Base-by-base conservation (phyloP, 2,797 vertebrate genomes). In the Rhynchonycteris naso region DNA sequence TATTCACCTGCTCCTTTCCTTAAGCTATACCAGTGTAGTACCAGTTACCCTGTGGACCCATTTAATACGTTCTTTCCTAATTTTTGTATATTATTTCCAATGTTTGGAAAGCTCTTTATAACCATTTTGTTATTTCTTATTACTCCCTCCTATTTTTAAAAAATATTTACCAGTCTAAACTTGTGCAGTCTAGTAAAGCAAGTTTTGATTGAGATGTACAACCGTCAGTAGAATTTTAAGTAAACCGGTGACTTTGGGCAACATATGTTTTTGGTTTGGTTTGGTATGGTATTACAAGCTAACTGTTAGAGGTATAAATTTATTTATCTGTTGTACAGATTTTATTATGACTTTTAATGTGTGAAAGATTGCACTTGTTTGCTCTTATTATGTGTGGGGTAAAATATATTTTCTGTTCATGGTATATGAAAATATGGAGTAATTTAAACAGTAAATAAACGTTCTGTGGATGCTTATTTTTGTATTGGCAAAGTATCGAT, bases 271-370 rank as follows among this genome's bases (percentile, higher is more conserved):
- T 91, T 97, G 52, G 30, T 93, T 97, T 94, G 83, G 78, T 92
- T 97, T 94, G 85, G 78, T 96, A 97, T 96, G 90, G 92, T 96
- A 97, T 98, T 97, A 97, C 96, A 96, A 96, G 88, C 65, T 96
- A 96, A 97, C 91, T 98, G 81, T 97, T 98, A 97, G 97, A 98
- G 96, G 98, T 98, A 97, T 68, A 96, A 96, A 78, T 97, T 98
- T 98, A 98, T 98, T 98, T 98, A 98, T 98, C 97, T 98, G 97
- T 98, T 98, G 98, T 98, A 98, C 98, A 98, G 97, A 98, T 97
- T 98, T 95, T 96, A 96, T 98, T 98, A 97, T 98, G 97, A 98
- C 97, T 98, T 98, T 98, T 98, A 97, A 98, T 97, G 97, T 98
- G 97, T 97, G 96, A 98, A 98, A 98, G 97, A 98, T 98, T 98